Percentiles rank a stretch among this genome's conserved stretches.
Evolutionary conservation across 2,113 vertebrate species (phyloP).

Genomic region (Eptesicus fuscus): DNA sequence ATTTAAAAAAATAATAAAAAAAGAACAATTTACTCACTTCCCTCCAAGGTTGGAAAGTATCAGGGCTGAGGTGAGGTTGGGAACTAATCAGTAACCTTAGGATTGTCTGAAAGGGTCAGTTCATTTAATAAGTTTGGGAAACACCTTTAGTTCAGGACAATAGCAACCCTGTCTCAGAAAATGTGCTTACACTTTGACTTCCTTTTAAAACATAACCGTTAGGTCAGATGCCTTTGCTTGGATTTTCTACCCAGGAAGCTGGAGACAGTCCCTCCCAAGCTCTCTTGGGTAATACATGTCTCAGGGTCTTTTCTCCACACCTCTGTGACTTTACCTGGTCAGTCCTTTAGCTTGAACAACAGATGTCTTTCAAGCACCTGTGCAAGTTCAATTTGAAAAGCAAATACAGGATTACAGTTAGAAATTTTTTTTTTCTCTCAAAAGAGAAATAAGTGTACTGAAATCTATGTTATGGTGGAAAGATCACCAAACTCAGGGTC

Average conservation of each 20-base stretch:
- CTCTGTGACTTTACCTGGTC: neutral
- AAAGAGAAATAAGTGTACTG: neutral
- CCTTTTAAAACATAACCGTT: neutral
- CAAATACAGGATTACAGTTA: slow-evolving; percentile 1
- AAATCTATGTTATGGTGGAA: neutral
- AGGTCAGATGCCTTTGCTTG: neutral
- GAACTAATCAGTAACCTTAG: neutral
- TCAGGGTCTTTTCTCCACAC: neutral
- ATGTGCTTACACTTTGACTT: neutral
- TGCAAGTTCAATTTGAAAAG: neutral
- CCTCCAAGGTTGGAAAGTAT: neutral
- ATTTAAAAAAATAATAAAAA: neutral
- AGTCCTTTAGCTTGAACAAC: neutral
- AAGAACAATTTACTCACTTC: neutral
- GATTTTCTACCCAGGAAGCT: neutral
- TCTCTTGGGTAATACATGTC: neutral
- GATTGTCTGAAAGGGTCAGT: neutral
- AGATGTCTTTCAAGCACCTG: neutral
- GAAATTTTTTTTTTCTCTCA: neutral
- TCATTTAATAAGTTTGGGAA: slow-evolving; percentile 5
- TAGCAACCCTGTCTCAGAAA: neutral
- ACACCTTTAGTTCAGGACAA: neutral
- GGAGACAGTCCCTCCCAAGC: neutral
- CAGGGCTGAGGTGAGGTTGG: neutral
- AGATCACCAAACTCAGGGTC: neutral